Evolutionary conservation across 1,140 invertebrate genomes (phyloP).

Genomic region (Leptinotarsa undecemlineata): DNA sequence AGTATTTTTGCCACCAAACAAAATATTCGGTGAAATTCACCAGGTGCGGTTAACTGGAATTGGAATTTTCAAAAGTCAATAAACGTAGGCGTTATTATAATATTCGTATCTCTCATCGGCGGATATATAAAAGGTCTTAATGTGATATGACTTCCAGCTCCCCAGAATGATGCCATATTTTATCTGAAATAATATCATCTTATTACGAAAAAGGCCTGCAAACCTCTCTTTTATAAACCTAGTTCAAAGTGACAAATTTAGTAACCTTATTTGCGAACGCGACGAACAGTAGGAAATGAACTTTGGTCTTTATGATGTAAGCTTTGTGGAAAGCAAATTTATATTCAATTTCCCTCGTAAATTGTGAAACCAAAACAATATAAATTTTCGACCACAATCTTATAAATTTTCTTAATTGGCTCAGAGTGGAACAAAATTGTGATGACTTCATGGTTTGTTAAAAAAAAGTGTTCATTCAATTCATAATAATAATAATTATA

Average conservation of each 20-base stretch:
- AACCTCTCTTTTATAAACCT: conserved; percentile 20
- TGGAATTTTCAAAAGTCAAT: too few species aligned
- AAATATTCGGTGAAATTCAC: too few species aligned
- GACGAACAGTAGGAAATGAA: conserved; percentile 29
- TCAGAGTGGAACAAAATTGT: too few species aligned
- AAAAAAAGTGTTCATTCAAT: too few species aligned
- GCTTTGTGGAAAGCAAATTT: conserved; percentile 32
- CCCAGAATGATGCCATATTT: conserved; percentile 21
- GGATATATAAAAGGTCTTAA: neutral
- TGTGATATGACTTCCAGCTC: conserved; percentile 13
- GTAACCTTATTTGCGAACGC: conserved; percentile 35
- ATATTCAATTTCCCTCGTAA: conserved; percentile 37
- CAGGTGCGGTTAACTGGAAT: too few species aligned
- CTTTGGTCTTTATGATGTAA: conserved; percentile 19
- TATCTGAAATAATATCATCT: conserved; percentile 23
- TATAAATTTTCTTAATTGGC: conserved; percentile 15
- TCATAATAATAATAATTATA: too few species aligned
- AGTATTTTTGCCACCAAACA: too few species aligned
- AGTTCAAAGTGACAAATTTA: conserved; percentile 23
- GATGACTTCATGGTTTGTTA: too few species aligned
- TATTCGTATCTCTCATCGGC: neutral
- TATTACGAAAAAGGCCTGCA: conserved; percentile 26
- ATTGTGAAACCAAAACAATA: conserved; percentile 24
- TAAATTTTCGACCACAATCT: conserved; percentile 24
- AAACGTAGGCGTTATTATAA: too few species aligned